Percentiles rank a stretch among this genome's conserved stretches.
These are phyloP conservation scores for Gorsachius magnificus DNA, from an alignment of 2,797 vertebrate genomes.

Conservation along the genomic window DNA sequence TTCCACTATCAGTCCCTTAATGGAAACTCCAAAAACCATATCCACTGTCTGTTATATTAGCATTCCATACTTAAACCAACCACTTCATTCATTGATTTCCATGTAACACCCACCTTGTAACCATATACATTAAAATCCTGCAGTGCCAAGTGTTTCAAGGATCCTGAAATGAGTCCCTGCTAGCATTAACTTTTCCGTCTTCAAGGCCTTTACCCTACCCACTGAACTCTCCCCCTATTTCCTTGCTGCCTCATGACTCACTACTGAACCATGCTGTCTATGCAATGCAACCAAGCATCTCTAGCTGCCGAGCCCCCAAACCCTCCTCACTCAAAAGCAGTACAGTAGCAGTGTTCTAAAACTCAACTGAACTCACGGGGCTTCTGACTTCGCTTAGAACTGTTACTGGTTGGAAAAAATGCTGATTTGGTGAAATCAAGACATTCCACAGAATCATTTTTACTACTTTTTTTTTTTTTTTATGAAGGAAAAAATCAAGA, in stretches of 20 bases:
- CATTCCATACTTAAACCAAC: not conserved
- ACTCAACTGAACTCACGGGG: not conserved
- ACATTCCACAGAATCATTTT: not conserved
- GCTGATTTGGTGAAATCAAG: constrained; percentile 30
- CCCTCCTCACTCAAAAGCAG: not conserved
- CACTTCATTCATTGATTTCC: not conserved
- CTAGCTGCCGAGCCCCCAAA: not conserved
- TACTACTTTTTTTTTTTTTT: not conserved
- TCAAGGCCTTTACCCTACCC: constrained; percentile 17
- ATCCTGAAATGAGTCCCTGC: not conserved
- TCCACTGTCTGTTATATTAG: not conserved
- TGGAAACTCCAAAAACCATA: not conserved
- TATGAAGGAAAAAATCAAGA: not conserved
- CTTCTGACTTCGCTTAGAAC: not conserved
- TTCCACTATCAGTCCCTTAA: not conserved
- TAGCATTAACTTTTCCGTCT: not conserved
- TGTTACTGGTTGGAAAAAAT: not conserved
- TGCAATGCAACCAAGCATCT: not conserved
- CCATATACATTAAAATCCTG: not conserved
- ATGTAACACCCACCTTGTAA: not conserved
- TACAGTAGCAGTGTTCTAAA: not conserved
- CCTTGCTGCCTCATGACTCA: constrained; percentile 32
- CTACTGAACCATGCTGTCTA: not conserved
- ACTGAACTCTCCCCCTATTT: constrained; percentile 31
- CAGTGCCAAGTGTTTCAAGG: not conserved